phyloP scores from a whole-genome alignment of 1,140 invertebrate genomes.

The Formica selysi region DNA sequence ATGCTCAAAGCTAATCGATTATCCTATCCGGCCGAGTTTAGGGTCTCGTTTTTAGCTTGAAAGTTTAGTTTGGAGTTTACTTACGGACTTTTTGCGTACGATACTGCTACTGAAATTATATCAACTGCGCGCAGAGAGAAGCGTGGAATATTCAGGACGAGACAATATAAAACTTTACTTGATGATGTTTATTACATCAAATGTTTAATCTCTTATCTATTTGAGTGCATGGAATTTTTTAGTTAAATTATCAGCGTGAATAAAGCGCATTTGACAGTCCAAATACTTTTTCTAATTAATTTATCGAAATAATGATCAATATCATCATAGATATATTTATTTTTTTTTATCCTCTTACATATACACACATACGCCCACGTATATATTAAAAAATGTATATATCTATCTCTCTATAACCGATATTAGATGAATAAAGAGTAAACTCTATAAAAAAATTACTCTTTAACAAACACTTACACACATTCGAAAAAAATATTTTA shows the following conservation, averaged over 20 bases:
- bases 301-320: background rate
- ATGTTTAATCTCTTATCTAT: background rate
- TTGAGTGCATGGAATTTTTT: background rate
- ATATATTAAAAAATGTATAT: too few relatives aligned
- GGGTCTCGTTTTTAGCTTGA: constrained; percentile 41
- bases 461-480: too few relatives aligned
- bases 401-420: too few relatives aligned
- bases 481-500: too few relatives aligned
- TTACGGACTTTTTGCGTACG: constrained; percentile 8
- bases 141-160: constrained; percentile 40
- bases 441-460: too few relatives aligned
- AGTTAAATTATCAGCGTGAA: background rate
- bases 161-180: constrained; percentile 11
- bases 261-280: background rate
- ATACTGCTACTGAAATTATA: constrained; percentile 39
- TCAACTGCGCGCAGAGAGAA: constrained; percentile 20
- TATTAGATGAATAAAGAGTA: too few relatives aligned
- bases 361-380: too few relatives aligned
- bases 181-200: constrained; percentile 1
- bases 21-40: constrained; percentile 37
- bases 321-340: too few relatives aligned
- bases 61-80: constrained; percentile 39
- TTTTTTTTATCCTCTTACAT: too few relatives aligned
- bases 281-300: background rate
- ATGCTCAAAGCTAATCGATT: constrained; percentile 60